Evolutionary conservation across 1,140 invertebrate species (phyloP).

Genomic region (Drosophila seguyi): DNA sequence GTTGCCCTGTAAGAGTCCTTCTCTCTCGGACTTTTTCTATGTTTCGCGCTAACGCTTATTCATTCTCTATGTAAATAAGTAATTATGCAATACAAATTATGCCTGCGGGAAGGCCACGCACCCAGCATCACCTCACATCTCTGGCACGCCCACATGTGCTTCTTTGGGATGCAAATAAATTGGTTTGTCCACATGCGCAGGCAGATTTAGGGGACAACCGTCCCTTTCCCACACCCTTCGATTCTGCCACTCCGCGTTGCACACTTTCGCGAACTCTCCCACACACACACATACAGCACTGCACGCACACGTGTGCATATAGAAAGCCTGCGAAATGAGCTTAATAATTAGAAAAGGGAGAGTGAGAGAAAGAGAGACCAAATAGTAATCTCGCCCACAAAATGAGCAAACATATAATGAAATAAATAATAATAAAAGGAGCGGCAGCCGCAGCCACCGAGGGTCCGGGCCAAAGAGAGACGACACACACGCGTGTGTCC

Average conservation of each 20-base stretch:
- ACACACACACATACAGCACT: not conserved
- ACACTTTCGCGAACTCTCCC: slow-evolving; percentile 10
- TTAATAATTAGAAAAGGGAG: slow-evolving; percentile 61
- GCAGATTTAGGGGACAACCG: slow-evolving; percentile 37
- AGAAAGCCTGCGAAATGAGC: slow-evolving; percentile 59
- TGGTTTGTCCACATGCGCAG: slow-evolving; percentile 53
- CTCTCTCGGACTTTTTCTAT: not conserved
- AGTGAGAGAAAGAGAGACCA: slow-evolving; percentile 13
- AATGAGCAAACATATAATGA: slow-evolving; percentile 50
- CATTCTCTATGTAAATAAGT: slow-evolving; percentile 47
- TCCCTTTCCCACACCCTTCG: not conserved
- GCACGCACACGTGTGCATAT: slow-evolving; percentile 47
- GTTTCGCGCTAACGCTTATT: not conserved
- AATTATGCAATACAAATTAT: slow-evolving; percentile 58
- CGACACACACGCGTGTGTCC: slow-evolving; percentile 38
- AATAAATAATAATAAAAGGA: slow-evolving; percentile 61
- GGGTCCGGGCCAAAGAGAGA: not conserved
- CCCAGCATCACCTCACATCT: slow-evolving; percentile 5
- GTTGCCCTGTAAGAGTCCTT: not conserved
- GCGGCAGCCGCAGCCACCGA: not conserved
- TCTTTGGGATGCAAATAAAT: slow-evolving; percentile 23
- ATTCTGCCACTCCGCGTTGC: not conserved
- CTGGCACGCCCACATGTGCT: slow-evolving; percentile 7
- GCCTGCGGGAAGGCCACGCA: slow-evolving; percentile 37
- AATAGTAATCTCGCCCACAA: slow-evolving; percentile 35